Base-by-base conservation (phyloP, 2,888 invertebrate species). In the Euzophera pinguis region DNA sequence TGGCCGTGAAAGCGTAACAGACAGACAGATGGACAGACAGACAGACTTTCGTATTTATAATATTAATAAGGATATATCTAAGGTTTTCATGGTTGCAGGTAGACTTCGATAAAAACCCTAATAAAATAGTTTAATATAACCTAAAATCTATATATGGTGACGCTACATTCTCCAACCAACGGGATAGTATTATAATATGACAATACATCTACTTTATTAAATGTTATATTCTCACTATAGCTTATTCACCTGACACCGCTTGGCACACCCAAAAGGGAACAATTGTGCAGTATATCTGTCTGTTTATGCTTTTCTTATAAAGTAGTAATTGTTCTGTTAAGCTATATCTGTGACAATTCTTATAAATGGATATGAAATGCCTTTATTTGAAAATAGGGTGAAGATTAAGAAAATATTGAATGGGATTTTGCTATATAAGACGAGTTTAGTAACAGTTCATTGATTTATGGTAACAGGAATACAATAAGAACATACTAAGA, bases 261-360 rank as follows among this genome's bases (percentile, higher is more conserved):
- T 47, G 12, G 8, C 5, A 10, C 38, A 49, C 38, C 50, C 34
- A 50, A 50, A 50, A 34, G 34, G 50, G 50, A 34, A 50, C 50
- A 50, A 50, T 50, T 32, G 50, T 14, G 9, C 32, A 34, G 42
- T 50, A 50, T 42, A 50, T 50, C 41, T 42, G 50, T 42, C 50
- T 42, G 34, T 34, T 50, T 50, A 50, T 42, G 50, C 48, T 48
- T 48, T 48, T 48, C 48, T 48, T 38, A 48, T 48, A 38, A 48
- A 48, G 47, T 48, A 48, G 47, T 48, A 27, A 37, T 48, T 48
- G 48, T 48, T 38, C 48, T 48, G 48, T 48, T 14, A 10, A 32
- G 45, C 32, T 45, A 34, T 45, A 45, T 45, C 32, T 45, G 45
- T 45, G 45, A 45, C 13, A 13, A 13, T n/a, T 32, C 45, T 16